Evolutionary conservation across 2,888 invertebrate genomes (phyloP).

Genomic region (Heliconius hortense): DNA sequence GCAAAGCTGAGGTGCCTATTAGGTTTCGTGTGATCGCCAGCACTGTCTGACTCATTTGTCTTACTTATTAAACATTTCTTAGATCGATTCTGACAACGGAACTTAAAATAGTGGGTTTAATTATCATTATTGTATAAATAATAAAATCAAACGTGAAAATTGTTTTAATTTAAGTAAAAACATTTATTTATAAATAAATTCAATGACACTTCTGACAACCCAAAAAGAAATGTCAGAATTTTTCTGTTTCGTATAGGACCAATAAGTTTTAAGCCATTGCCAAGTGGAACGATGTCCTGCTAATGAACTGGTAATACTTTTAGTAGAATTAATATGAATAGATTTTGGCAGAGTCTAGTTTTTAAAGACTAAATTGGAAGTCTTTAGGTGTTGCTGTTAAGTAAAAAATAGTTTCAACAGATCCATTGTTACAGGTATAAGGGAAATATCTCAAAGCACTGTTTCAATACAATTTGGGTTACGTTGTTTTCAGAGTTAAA

Average conservation of each 20-base stretch:
- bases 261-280: constrained; percentile 29
- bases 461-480: neutral
- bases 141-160: neutral
- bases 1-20: constrained; percentile 55
- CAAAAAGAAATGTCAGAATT: constrained; percentile 19
- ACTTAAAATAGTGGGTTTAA: neutral
- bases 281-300: constrained; percentile 41
- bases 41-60: constrained; percentile 56
- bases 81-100: constrained; percentile 2
- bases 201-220: constrained; percentile 14
- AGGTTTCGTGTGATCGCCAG: constrained; percentile 59
- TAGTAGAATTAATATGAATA: constrained; percentile 26
- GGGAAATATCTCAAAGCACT: neutral
- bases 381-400: neutral
- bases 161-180: neutral
- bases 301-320: constrained; percentile 36
- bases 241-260: constrained; percentile 29
- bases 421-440: neutral
- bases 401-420: neutral
- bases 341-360: constrained; percentile 27
- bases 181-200: constrained; percentile 19
- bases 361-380: neutral
- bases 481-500: neutral
- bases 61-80: constrained; percentile 52
- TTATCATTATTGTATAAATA: neutral